These are phyloP conservation scores for Dasysyrphus tricinctus DNA, from an alignment of 2,888 invertebrate genomes.

Conservation along the genomic window DNA sequence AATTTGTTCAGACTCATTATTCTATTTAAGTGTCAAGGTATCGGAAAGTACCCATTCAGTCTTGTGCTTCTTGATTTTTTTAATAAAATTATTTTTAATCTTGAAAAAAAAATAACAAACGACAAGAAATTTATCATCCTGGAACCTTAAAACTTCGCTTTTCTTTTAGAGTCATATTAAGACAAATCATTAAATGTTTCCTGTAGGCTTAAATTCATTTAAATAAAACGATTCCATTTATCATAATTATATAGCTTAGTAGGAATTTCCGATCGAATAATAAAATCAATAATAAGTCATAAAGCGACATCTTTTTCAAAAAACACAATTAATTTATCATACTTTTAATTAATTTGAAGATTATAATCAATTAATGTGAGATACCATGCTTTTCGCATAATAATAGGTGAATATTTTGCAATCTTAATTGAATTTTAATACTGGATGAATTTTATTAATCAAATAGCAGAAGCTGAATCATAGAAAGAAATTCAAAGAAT, in stretches of 20 bases:
- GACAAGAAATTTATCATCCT: too few species aligned
- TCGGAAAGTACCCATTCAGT: too few species aligned
- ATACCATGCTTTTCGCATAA: not conserved
- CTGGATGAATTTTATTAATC: too few species aligned
- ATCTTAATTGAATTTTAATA: not conserved
- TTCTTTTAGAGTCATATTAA: not conserved
- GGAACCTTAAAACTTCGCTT: not conserved
- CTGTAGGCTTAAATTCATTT: not conserved
- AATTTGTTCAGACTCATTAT: too few species aligned
- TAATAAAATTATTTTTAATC: too few species aligned
- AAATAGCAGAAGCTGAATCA: too few species aligned
- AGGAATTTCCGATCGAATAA: not conserved
- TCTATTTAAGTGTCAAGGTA: too few species aligned
- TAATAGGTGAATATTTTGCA: not conserved
- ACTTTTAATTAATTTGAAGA: not conserved
- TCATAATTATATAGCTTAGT: not conserved
- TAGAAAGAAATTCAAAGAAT: too few species aligned
- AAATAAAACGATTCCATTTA: not conserved
- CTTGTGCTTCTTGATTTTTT: too few species aligned
- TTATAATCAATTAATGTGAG: conserved; percentile 2
- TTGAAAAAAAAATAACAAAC: too few species aligned
- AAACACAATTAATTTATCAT: not conserved
- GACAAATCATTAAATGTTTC: not conserved
- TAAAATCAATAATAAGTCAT: conserved; percentile 11
- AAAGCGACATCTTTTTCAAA: not conserved